phyloP scores from a whole-genome alignment of 1,140 invertebrate genomes.

The Micrasema longulum region DNA sequence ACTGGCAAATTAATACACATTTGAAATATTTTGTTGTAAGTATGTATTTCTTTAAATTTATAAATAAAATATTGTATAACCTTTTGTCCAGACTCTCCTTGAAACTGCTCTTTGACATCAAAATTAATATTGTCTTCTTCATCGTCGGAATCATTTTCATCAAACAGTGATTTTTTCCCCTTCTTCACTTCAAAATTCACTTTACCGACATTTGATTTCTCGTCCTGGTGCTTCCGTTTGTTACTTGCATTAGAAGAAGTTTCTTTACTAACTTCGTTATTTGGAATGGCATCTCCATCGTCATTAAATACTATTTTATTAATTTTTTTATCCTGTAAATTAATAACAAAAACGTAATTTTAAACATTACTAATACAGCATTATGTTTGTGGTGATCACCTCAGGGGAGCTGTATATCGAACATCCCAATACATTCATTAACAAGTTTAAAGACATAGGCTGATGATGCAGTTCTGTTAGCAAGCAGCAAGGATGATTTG shows the following conservation, averaged over 20 bases:
- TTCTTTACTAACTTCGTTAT: background rate
- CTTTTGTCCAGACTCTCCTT: slow-evolving; percentile 70
- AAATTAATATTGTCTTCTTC: slow-evolving; percentile 66
- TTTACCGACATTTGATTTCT: slow-evolving; percentile 4
- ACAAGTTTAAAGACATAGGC: too few relatives aligned
- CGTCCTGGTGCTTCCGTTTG: slow-evolving; percentile 8
- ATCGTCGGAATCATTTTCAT: slow-evolving; percentile 62
- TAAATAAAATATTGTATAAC: slow-evolving; percentile 55
- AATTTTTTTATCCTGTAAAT: slow-evolving; percentile 66
- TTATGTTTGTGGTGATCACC: too few relatives aligned
- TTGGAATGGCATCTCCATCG: slow-evolving; percentile 53
- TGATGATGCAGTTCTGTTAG: too few relatives aligned
- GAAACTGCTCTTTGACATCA: slow-evolving; percentile 68
- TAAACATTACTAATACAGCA: too few relatives aligned
- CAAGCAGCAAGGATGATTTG: too few relatives aligned
- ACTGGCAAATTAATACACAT: background rate
- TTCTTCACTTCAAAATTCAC: slow-evolving; percentile 31
- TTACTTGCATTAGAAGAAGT: background rate
- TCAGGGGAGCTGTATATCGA: too few relatives aligned
- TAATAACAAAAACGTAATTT: too few relatives aligned
- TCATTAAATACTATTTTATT: slow-evolving; percentile 72
- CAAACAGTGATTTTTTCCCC: slow-evolving; percentile 63
- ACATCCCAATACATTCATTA: too few relatives aligned
- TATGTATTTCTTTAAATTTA: background rate
- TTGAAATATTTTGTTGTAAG: background rate